Evolutionary conservation across 2,113 vertebrate species (phyloP).

Genomic region (Kryptolebias marmoratus): DNA sequence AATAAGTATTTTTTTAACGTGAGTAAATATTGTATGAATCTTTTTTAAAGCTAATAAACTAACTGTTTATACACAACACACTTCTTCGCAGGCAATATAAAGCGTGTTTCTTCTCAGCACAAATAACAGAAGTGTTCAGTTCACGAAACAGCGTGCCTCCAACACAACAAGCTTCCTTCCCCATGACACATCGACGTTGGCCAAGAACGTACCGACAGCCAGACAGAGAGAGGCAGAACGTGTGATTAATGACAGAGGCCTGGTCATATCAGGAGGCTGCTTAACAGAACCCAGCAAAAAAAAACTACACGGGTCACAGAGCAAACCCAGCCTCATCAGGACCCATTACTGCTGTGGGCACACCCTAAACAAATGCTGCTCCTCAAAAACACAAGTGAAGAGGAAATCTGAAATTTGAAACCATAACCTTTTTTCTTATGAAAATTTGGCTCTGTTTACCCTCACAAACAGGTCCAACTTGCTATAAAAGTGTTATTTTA

Average conservation of each 20-base stretch:
- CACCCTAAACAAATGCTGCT: conserved; percentile 23
- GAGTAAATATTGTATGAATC: no score
- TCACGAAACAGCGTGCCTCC: neutral
- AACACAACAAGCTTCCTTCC: conserved; percentile 2
- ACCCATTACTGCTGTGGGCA: conserved; percentile 64
- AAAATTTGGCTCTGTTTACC: neutral
- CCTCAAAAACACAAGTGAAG: neutral
- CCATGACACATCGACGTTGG: conserved; percentile 74
- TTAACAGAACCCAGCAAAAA: conserved; percentile 86
- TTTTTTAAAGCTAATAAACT: neutral
- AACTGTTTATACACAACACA: neutral
- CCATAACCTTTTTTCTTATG: neutral
- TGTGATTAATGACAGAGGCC: conserved; percentile 95
- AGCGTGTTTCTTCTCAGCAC: neutral
- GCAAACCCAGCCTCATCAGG: conserved; percentile 83
- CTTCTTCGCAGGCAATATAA: neutral
- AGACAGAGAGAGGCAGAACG: conserved; percentile 76
- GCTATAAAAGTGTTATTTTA: conserved; percentile 1
- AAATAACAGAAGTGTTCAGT: neutral
- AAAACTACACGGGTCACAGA: conserved; percentile 89
- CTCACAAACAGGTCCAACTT: neutral
- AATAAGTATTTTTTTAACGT: no score
- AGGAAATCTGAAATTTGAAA: neutral
- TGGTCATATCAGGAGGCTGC: conserved; percentile 93
- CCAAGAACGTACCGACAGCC: conserved; percentile 78